Evolutionary conservation across 1,140 invertebrate genomes (phyloP), one percentile per base, ranked within the genome.

Genomic region (Pissodes strobi): DNA sequence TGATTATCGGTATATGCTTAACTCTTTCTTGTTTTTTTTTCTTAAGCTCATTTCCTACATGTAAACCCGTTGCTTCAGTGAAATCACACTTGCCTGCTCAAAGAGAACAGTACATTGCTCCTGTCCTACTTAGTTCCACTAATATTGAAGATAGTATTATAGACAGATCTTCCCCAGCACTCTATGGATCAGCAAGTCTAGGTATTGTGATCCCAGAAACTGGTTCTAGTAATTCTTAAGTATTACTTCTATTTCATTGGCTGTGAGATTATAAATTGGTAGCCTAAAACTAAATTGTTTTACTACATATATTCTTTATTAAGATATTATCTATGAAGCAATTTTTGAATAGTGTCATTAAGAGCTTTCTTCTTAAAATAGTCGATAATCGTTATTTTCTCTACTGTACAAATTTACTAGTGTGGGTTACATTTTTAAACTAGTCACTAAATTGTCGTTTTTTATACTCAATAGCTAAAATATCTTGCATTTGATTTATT

Each of bases 21-120:
- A 82, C 83, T 1, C 78, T 82, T 25, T 79, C 79, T 1, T 82
- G 82, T 15, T 83, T 84, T 60, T 74, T 82, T 45, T 76, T 84
- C 34, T 71, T 84, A 5, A 83, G 82, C 73, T 83, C 84, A 1
- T 85, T 84, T 73, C 84, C 84, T 3, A 81, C 79, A 46, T 85
- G 84, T 69, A 81, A 79, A 18, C 80, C 82, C 1, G 43, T 27
- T 23, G 25, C 58, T 49, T 48, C 66, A 22, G 49, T 15, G 38
- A 72, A 79, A 27, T 78, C 79, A 38, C 79, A 80, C 57, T 75
- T 80, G 9, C 76, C 76, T 58, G 73, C 81, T 15, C 69, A 76
- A 18, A 79, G 79, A 52, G 79, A 80, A 15, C 80, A 82, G 57
- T 85, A 85, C 69, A 77, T 83, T 9, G 83, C 83, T 0, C 83